Percentiles rank a stretch among this genome's conserved stretches.
These are phyloP conservation scores for Carabus problematicus DNA, from an alignment of 2,888 invertebrate species.

Conservation along the genomic window DNA sequence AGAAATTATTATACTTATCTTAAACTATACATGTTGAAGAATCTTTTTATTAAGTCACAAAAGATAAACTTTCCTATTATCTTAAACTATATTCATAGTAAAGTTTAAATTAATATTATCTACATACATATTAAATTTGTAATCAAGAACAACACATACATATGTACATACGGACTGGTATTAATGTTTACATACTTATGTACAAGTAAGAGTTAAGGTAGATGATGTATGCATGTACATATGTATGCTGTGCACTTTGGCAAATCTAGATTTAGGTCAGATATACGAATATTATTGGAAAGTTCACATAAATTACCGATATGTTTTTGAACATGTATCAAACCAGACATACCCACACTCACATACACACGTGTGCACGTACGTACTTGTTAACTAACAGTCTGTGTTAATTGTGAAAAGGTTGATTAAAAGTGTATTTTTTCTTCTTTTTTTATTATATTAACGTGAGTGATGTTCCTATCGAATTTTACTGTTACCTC, in stretches of 20 bases:
- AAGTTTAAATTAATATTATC: too few relatives aligned
- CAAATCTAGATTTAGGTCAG: conserved; percentile 12
- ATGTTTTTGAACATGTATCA: not conserved
- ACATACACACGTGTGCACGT: not conserved
- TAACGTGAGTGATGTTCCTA: not conserved
- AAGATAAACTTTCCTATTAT: too few relatives aligned
- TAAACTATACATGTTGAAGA: too few relatives aligned
- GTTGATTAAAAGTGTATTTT: not conserved
- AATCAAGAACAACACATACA: not conserved
- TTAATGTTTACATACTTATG: not conserved
- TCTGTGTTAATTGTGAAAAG: not conserved
- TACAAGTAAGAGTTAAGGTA: not conserved
- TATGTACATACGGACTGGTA: not conserved
- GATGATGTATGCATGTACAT: not conserved
- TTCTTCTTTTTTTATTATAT: not conserved
- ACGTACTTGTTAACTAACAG: not conserved
- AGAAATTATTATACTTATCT: too few relatives aligned
- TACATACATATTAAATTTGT: too few relatives aligned
- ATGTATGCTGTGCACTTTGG: not conserved
- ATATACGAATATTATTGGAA: conserved; percentile 18
- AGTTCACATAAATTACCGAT: conserved; percentile 13
- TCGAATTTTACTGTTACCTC: not conserved
- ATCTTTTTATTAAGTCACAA: too few relatives aligned
- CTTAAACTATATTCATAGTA: too few relatives aligned
- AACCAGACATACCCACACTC: conserved; percentile 8